Conservation (phyloP, 2,113 vertebrate species). For the Sapayoa aenigma region DNA sequence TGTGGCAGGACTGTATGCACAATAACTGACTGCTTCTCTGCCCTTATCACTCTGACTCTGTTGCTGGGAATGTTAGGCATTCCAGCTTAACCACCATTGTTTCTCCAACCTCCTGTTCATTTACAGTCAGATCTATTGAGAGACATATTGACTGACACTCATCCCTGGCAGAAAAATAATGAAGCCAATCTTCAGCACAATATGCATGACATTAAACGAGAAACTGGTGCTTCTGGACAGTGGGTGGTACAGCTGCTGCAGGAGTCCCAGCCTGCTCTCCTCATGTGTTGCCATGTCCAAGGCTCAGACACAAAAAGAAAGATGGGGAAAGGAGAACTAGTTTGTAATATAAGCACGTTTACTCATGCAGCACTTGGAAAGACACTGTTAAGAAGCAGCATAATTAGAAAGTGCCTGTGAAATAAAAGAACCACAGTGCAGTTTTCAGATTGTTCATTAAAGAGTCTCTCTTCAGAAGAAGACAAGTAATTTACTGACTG, state of each 20-base stretch:
- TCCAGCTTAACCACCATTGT: not conserved
- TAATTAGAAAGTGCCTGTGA: not conserved
- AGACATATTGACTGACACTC: not conserved
- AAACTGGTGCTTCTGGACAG: not conserved
- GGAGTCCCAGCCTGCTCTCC: not conserved
- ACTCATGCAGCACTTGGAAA: not conserved
- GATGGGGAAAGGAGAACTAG: not conserved
- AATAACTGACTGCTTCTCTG: not conserved
- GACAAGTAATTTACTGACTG: not conserved
- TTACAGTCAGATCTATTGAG: slow-evolving; percentile 10
- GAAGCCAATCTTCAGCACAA: slow-evolving; percentile 9
- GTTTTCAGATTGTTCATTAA: not conserved
- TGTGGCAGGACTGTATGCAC: fast-evolving
- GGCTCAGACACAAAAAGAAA: not conserved
- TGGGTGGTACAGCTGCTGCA: not conserved
- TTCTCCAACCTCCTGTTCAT: not conserved
- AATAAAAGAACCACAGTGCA: not conserved
- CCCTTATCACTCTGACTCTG: not conserved
- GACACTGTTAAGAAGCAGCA: not conserved
- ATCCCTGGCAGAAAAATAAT: slow-evolving; percentile 6
- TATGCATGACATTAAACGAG: not conserved
- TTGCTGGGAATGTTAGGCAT: not conserved
- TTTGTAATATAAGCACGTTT: not conserved
- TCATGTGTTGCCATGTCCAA: not conserved
- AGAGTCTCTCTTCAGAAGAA: not conserved